Evolutionary conservation across 2,888 invertebrate species (phyloP).

Genomic region (Drosophila dives): DNA sequence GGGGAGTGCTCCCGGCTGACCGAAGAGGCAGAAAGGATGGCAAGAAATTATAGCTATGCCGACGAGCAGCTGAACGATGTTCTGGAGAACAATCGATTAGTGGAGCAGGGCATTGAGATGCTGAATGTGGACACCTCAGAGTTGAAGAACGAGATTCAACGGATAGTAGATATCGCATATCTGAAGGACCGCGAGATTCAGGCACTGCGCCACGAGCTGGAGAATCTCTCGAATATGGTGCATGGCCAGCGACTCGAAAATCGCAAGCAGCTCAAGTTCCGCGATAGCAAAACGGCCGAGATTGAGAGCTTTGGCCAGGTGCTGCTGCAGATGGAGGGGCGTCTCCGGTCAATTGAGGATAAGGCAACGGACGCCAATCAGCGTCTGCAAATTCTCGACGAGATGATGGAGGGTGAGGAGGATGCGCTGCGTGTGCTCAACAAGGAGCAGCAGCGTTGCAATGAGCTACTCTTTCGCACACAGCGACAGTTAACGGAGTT

Average conservation of each 20-base stretch:
- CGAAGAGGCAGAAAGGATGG: constrained; percentile 80
- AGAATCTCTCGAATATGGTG: constrained; percentile 78
- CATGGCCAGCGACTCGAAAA: constrained; percentile 82
- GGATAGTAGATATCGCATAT: constrained; percentile 80
- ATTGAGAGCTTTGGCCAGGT: constrained; percentile 59
- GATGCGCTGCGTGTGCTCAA: constrained; percentile 68
- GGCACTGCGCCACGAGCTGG: constrained; percentile 80
- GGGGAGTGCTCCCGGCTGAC: constrained; percentile 72
- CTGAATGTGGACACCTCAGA: constrained; percentile 84
- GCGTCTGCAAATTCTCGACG: constrained; percentile 82
- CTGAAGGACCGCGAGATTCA: constrained; percentile 84
- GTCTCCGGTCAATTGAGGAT: constrained; percentile 69
- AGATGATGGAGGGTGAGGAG: constrained; percentile 82
- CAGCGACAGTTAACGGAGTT: constrained; percentile 79
- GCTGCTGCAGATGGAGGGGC: constrained; percentile 66
- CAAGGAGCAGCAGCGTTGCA: constrained; percentile 79
- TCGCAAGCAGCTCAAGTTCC: constrained; percentile 64
- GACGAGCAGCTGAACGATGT: constrained; percentile 86
- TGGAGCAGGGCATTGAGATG: constrained; percentile 84
- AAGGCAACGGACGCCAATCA: constrained; percentile 82
- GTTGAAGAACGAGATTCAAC: constrained; percentile 81
- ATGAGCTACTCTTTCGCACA: constrained; percentile 80
- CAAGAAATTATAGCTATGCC: constrained; percentile 84
- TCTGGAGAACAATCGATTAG: constrained; percentile 86
- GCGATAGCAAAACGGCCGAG: constrained; percentile 56